A percentile compares a stretch with the other conserved stretches of the same genome.
phyloP scores from a whole-genome alignment of 2,888 invertebrate genomes.

The Bellardia pandia region DNA sequence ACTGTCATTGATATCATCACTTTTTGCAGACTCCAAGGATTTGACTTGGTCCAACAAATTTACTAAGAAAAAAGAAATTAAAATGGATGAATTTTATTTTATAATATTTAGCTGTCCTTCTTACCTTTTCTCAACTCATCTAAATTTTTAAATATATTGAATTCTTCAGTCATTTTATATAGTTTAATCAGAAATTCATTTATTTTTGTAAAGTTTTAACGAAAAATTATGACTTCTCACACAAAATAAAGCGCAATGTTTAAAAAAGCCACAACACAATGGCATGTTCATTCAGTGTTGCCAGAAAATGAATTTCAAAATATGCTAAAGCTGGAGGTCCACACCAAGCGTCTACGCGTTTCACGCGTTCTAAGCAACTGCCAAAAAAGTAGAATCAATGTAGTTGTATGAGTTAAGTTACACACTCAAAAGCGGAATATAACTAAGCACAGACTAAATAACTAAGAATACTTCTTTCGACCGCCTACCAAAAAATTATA shows the following conservation, averaged over 20 bases:
- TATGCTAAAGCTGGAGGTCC: too few species aligned
- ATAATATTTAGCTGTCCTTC: conserved; percentile 15
- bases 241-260: conserved; percentile 22
- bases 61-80: conserved; percentile 41
- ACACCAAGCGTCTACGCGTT: too few species aligned
- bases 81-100: background rate
- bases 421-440: too few species aligned
- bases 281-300: background rate
- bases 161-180: conserved; percentile 67
- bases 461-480: too few species aligned
- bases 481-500: too few species aligned
- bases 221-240: background rate
- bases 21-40: conserved; percentile 16
- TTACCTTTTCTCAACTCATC: conserved; percentile 72
- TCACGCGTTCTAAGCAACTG: too few species aligned
- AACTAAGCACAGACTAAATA: too few species aligned
- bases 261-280: background rate
- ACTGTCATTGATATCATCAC: conserved; percentile 30
- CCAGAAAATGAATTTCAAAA: too few species aligned
- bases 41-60: conserved; percentile 67
- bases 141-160: conserved; percentile 74
- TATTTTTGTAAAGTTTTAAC: background rate
- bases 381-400: too few species aligned
- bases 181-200: background rate
- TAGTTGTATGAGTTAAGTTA: too few species aligned